Evolutionary conservation across 2,888 invertebrate genomes (phyloP), one percentile per base, ranked within the genome.

Genomic region (Ophraella communa): DNA sequence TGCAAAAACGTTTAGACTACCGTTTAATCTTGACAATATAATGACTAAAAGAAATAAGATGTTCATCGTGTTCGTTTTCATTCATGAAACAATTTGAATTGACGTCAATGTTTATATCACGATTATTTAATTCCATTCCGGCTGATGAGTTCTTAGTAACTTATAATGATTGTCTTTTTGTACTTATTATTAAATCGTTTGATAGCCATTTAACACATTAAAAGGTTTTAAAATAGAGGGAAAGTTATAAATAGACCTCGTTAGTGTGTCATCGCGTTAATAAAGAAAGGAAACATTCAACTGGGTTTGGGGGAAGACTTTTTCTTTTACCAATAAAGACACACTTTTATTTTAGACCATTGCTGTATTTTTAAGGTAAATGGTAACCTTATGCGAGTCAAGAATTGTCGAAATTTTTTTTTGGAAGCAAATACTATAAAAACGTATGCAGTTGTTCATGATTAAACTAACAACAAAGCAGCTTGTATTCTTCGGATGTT

Each of bases 61-160:
- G 51, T 49, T 23, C 58, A 18, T 59, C 17, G 14, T 14, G 14
- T 5, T 39, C 59, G 24, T 59, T 59, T 23, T 30, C 59, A 59
- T 59, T 59, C 59, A 59, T 59, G 51, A 51, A 59, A 59, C 51
- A 17, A 39, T 45, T 59, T 59, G 51, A 59, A 59, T 59, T 59
- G 59, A 59, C 59, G 51, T 59, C 59, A 59, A 35, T 58, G 27
- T 47, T 24, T 47, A n/a, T 35, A 39, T 27, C 59, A 23, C 51
- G 59, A 59, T 59, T 59, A 59, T 59, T 59, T 35, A 59, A 59
- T 59, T 39, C 24, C 51, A 42, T 51, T 59, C 21, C 59, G 30
- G 30, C 20, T 47, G 58, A 47, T 58, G 49, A 24, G 49, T n/a
- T 59, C 59, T 51, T 51, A 51, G 23, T 51, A 47, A 59, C 17